phyloP scores from a whole-genome alignment of 2,888 invertebrate species.

The Aporophyla lueneburgensis region DNA sequence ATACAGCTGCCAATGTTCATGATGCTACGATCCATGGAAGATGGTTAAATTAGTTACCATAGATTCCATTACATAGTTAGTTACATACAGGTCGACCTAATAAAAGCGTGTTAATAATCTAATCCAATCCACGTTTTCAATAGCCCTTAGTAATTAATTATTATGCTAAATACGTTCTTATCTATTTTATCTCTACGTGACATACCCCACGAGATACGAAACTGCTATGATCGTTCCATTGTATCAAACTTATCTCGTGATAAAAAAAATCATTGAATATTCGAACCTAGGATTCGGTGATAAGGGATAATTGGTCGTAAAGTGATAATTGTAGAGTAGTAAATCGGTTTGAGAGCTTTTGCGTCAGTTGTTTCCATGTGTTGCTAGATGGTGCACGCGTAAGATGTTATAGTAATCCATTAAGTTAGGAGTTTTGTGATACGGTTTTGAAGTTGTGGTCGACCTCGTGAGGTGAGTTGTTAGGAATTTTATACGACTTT shows the following conservation, averaged over 20 bases:
- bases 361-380: conserved; percentile 54
- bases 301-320: conserved; percentile 42
- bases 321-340: conserved; percentile 28
- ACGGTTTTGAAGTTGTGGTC: conserved; percentile 20
- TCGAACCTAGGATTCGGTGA: conserved; percentile 31
- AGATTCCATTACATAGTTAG: too few relatives aligned
- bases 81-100: too few relatives aligned
- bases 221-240: conserved; percentile 16
- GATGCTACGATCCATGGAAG: too few relatives aligned
- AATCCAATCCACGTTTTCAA: conserved; percentile 43
- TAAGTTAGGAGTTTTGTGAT: conserved; percentile 17
- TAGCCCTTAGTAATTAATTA: conserved; percentile 58
- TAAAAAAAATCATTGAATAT: conserved; percentile 41
- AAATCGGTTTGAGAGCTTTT: conserved; percentile 3
- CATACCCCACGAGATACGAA: conserved; percentile 72
- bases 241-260: conserved; percentile 30
- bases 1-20: too few relatives aligned
- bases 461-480: conserved; percentile 55
- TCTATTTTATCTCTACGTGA: conserved; percentile 82
- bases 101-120: too few relatives aligned
- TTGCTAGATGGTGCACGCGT: conserved; percentile 51
- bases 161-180: conserved; percentile 66
- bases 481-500: background rate
- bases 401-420: conserved; percentile 41
- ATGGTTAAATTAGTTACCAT: too few relatives aligned